Conservation (phyloP, 2,113 vertebrate species). For the Lampris megalopsis region DNA sequence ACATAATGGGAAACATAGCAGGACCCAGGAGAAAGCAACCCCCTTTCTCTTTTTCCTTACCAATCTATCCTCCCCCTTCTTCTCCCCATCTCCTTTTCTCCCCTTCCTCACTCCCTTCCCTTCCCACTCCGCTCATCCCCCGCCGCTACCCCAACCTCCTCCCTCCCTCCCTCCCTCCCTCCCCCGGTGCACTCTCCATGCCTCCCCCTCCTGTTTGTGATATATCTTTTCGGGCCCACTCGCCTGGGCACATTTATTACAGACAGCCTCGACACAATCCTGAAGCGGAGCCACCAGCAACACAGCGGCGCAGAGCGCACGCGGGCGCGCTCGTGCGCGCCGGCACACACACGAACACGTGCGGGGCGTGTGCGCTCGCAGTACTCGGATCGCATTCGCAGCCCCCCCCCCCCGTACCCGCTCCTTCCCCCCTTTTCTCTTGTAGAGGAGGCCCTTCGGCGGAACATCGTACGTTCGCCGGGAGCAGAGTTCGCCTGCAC, state of each 20-base stretch:
- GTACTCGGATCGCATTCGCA: constrained; percentile 53
- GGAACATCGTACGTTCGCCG: too few relatives aligned
- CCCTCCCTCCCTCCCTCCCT: constrained; percentile 79
- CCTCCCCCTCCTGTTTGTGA: constrained; percentile 89
- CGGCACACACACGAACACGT: background rate
- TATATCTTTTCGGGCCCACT: constrained; percentile 97
- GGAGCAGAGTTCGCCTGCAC: background rate
- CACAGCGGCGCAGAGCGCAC: constrained; percentile 64
- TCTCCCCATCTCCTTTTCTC: constrained; percentile 83
- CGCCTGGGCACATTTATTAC: constrained; percentile 95
- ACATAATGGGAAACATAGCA: constrained; percentile 99
- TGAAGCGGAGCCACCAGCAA: constrained; percentile 85
- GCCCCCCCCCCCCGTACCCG: constrained; percentile 43
- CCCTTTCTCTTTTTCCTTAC: constrained; percentile 66
- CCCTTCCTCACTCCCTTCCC: constrained; percentile 81
- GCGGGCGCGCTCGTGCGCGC: constrained; percentile 27
- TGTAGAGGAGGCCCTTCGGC: too few relatives aligned
- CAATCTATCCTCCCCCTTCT: constrained; percentile 88
- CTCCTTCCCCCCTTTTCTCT: constrained; percentile 27
- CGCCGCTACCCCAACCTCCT: constrained; percentile 82
- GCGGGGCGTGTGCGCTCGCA: constrained; percentile 58
- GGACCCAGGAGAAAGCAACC: constrained; percentile 96
- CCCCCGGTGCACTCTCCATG: constrained; percentile 82
- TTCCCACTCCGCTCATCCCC: constrained; percentile 73
- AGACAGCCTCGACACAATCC: constrained; percentile 87